Evolutionary conservation across 2,113 vertebrate species (phyloP), one percentile per base, ranked within the genome.

Genomic region (Scolopax mira): DNA sequence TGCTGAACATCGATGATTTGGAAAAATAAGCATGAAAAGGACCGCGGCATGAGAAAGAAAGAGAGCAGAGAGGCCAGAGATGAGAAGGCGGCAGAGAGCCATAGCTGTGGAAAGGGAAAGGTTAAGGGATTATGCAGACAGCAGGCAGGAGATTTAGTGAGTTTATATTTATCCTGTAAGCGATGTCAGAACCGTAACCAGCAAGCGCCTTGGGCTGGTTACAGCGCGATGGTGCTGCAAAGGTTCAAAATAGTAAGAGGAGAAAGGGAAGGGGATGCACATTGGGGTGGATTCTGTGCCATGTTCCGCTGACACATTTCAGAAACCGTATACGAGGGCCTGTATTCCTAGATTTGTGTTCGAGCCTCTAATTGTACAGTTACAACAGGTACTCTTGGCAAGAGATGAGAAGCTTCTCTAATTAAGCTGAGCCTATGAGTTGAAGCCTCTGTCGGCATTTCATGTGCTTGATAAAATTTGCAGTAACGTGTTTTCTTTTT

Each of bases 161-260:
- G 96, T 97, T 96, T 97, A 92, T 97, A 96, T 96, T 97, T 97
- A 97, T 97, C 97, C 88, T 81, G 37, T 90, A 93, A 96, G 84
- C 6, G 1, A 92, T 96, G 95, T 97, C 77, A 92, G 88, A 90
- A 88, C 84, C 1, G 7, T 90, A 94, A 93, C 72, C 55, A 49
- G 41, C 41, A 58, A 94, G 65, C 0, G 10, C 60, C 85, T 84
- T 85, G 70, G 74, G 87, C 66, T 90, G 70, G 66, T 89, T n/a
- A n/a, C n/a, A n/a, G n/a, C n/a, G 92, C 82, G 61, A 49, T 94
- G 77, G 55, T 87, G 65, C 77, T 82, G 24, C 41, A 73, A 70
- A 0, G 0, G 60, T 94, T 88, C 83, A 75, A 81, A 86, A 88
- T n/a, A 92, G 79, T 39, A 57, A 75, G 57, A 37, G 0, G 5